Conservation (phyloP, 2,888 invertebrate species). For the Blera fallax region DNA sequence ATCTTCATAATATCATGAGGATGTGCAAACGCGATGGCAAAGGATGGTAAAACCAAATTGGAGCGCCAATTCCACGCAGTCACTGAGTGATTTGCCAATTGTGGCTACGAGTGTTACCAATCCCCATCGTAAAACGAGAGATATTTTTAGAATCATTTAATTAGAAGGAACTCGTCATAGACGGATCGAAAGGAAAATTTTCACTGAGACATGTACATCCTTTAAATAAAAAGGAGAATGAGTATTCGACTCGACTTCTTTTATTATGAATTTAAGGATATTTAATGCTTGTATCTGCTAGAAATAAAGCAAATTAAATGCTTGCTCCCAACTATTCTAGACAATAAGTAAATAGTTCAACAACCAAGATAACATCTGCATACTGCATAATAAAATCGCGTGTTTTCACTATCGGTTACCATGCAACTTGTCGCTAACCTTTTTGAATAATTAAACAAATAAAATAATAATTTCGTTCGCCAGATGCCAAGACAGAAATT, state of each 20-base stretch:
- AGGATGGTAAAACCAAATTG: not conserved
- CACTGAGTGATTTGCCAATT: slow-evolving; percentile 8
- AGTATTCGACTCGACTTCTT: not conserved
- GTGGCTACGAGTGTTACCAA: not conserved
- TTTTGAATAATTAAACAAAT: slow-evolving; percentile 10
- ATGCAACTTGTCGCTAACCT: slow-evolving; percentile 1
- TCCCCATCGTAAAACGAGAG: too few species aligned
- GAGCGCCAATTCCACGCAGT: not conserved
- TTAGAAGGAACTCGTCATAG: slow-evolving; percentile 16
- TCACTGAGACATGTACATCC: not conserved
- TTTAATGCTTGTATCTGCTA: not conserved
- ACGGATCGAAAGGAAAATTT: not conserved
- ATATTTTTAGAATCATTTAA: slow-evolving; percentile 45
- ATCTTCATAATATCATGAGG: not conserved
- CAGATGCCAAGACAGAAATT: not conserved
- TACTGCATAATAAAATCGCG: not conserved
- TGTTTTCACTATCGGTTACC: slow-evolving; percentile 4
- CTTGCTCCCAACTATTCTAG: too few species aligned
- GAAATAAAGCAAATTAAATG: too few species aligned
- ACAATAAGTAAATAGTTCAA: not conserved
- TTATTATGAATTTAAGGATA: not conserved
- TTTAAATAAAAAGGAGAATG: too few species aligned
- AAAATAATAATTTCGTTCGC: not conserved
- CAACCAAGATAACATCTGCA: not conserved
- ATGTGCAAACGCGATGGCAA: not conserved